phyloP scores from a whole-genome alignment of 2,888 invertebrate species.

The Nebria brevicollis region DNA sequence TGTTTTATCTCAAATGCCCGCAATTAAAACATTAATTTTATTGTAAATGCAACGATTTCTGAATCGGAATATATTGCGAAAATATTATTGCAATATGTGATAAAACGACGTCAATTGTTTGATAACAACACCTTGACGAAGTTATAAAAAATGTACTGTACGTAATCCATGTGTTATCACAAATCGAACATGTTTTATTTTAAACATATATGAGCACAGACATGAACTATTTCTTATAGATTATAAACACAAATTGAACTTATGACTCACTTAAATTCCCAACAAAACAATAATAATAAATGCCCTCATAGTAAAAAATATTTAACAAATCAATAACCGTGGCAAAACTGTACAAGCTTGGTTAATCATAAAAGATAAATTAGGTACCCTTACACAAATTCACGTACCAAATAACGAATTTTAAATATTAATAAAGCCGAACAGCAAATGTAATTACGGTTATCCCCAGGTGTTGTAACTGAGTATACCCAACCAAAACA shows the following conservation, averaged over 20 bases:
- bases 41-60: background rate
- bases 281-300: no score
- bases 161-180: background rate
- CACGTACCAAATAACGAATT: conserved; percentile 26
- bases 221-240: no score
- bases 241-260: no score
- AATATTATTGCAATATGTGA: background rate
- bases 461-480: background rate
- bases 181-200: no score
- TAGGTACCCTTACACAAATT: background rate
- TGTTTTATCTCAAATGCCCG: background rate
- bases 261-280: no score
- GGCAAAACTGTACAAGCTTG: no score
- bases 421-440: conserved; percentile 35
- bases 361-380: background rate
- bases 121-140: background rate
- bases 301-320: no score
- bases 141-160: background rate
- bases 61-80: background rate
- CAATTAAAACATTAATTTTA: background rate
- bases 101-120: background rate
- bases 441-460: conserved; percentile 25
- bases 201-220: no score
- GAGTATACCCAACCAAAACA: background rate
- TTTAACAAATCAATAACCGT: no score